Percentiles rank a stretch among this genome's conserved stretches.
Evolutionary conservation across 2,888 invertebrate species (phyloP).

Genomic region (Cerastis rubricosa): DNA sequence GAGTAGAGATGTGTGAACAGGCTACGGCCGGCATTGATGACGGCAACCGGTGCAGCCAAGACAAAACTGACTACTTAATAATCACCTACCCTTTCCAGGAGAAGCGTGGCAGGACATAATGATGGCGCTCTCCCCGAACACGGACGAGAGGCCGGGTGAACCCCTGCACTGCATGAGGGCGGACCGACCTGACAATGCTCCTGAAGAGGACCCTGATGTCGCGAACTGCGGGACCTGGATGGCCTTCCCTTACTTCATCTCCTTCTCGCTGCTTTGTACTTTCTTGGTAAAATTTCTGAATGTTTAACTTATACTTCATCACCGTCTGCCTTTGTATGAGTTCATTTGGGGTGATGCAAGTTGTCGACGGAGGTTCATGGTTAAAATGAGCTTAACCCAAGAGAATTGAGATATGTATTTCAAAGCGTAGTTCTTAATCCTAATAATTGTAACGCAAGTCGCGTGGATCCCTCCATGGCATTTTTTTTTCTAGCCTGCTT

Average conservation of each 20-base stretch:
- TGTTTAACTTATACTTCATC: background rate
- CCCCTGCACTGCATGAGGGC: conserved; percentile 92
- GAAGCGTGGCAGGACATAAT: conserved; percentile 99
- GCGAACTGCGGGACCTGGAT: conserved; percentile 96
- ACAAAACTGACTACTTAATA: background rate
- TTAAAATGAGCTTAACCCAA: too few relatives aligned
- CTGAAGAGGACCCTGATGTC: conserved; percentile 71
- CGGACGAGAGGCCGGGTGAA: conserved; percentile 82
- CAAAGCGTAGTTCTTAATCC: too few relatives aligned
- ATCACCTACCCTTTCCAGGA: conserved; percentile 86
- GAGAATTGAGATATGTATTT: too few relatives aligned
- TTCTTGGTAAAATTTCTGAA: conserved; percentile 94
- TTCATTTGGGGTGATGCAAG: background rate
- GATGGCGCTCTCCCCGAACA: conserved; percentile 91
- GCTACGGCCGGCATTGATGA: too few relatives aligned
- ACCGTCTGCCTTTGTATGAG: background rate
- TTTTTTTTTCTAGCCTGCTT: too few relatives aligned
- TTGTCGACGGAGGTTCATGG: too few relatives aligned
- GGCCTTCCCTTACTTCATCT: conserved; percentile 99
- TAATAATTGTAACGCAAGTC: too few relatives aligned
- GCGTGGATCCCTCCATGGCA: too few relatives aligned
- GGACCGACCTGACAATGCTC: conserved; percentile 87
- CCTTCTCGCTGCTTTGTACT: conserved; percentile 99
- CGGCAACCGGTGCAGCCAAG: background rate
- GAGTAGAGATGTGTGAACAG: too few relatives aligned